Percentiles rank a stretch among this genome's conserved stretches.
Conservation (phyloP, 2,113 vertebrate species). For the Sardina pilchardus region DNA sequence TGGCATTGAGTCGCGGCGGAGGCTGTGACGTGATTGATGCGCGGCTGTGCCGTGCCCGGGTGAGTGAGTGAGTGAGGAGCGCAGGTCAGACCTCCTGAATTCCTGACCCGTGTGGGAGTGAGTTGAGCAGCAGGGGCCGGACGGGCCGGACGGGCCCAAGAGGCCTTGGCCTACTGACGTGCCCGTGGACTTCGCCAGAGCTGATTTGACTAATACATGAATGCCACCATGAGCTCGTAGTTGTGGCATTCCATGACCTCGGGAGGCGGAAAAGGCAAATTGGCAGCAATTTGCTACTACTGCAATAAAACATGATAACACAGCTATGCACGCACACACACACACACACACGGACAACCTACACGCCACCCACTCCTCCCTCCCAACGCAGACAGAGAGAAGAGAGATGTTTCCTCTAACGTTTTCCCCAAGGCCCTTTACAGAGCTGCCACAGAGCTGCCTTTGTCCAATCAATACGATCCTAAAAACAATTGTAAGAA, state of each 20-base stretch:
- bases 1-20: background rate
- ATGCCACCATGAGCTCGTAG: background rate
- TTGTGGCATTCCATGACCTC: background rate
- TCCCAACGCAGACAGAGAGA: background rate
- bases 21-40: constrained; percentile 19
- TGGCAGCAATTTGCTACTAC: background rate
- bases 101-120: constrained; percentile 6
- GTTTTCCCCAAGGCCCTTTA: background rate
- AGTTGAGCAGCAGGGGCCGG: background rate
- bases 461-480: background rate
- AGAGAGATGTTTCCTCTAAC: background rate
- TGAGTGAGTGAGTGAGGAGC: background rate
- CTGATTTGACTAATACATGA: background rate
- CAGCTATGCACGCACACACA: background rate
- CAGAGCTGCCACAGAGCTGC: background rate
- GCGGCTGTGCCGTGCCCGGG: constrained; percentile 41
- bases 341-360: background rate
- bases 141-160: too few relatives aligned
- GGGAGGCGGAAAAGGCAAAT: background rate
- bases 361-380: background rate
- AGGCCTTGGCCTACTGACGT: background rate
- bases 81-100: background rate
- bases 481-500: background rate
- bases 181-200: background rate
- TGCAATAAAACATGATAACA: background rate